phyloP scores from a whole-genome alignment of 2,888 invertebrate genomes.

The Caradrina clavipalpis region DNA sequence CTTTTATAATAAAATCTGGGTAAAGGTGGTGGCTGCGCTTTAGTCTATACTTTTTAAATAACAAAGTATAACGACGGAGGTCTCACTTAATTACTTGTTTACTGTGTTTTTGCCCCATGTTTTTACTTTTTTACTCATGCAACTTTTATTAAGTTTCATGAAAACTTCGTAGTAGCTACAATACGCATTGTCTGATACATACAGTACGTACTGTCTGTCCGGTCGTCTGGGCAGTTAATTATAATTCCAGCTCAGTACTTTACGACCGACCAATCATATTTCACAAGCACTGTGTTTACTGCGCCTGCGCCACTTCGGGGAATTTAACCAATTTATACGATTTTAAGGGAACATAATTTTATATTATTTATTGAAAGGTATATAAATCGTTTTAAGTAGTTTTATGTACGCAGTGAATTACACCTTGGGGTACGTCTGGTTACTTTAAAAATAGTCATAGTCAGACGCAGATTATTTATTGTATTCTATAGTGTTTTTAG shows the following conservation, averaged over 20 bases:
- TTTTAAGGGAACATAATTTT: conserved; percentile 48
- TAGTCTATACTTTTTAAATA: no score
- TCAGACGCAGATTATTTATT: background rate
- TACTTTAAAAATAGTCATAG: background rate
- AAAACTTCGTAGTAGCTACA: background rate
- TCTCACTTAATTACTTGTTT: no score
- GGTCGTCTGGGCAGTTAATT: conserved; percentile 11
- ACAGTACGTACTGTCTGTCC: conserved; percentile 19
- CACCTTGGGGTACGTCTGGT: background rate
- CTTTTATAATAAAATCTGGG: no score
- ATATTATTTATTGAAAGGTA: conserved; percentile 32
- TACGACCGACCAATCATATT: conserved; percentile 49
- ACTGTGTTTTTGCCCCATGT: no score
- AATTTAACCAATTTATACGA: conserved; percentile 48
- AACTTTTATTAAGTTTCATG: background rate
- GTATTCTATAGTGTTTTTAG: no score
- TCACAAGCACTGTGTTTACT: conserved; percentile 38
- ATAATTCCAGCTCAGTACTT: conserved; percentile 33
- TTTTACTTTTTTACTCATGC: no score
- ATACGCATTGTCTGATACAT: background rate
- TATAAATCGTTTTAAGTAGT: conserved; percentile 16
- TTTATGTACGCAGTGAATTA: conserved; percentile 13
- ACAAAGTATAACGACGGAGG: no score
- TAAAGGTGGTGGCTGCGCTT: no score
- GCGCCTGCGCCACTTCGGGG: conserved; percentile 23